Evolutionary conservation across 2,113 vertebrate genomes (phyloP).

Genomic region (Alexandromys fortis): DNA sequence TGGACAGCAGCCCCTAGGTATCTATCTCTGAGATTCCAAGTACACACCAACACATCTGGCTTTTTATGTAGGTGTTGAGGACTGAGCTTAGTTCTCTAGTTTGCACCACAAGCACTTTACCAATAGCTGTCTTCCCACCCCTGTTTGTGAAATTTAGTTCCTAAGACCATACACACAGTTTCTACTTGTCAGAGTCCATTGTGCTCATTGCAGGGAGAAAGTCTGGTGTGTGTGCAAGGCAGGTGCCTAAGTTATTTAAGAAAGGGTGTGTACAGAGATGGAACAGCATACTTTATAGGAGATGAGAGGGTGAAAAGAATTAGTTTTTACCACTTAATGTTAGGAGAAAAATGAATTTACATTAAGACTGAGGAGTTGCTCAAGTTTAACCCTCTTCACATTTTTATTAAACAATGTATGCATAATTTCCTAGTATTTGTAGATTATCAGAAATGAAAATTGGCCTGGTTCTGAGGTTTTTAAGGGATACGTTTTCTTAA

Average conservation of each 20-base stretch:
- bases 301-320: not conserved
- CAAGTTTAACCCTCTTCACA: not conserved
- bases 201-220: not conserved
- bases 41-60: not conserved
- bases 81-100: not conserved
- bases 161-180: not conserved
- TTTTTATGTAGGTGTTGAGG: too few relatives aligned
- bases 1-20: not conserved
- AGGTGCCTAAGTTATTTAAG: not conserved
- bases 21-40: not conserved
- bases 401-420: not conserved
- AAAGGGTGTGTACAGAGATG: not conserved
- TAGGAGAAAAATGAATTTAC: not conserved
- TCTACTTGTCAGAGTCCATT: slow-evolving; percentile 12
- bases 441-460: slow-evolving; percentile 5
- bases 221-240: not conserved
- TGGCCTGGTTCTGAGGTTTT: not conserved
- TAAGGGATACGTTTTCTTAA: slow-evolving; percentile 7
- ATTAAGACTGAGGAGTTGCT: not conserved
- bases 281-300: not conserved
- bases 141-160: not conserved
- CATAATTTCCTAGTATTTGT: not conserved
- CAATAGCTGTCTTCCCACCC: not conserved
- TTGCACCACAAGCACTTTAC: not conserved
- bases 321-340: not conserved